Evolutionary conservation across 2,797 vertebrate genomes (phyloP), one percentile per base, ranked within the genome.

Genomic region (Pseudochirops cupreus): DNA sequence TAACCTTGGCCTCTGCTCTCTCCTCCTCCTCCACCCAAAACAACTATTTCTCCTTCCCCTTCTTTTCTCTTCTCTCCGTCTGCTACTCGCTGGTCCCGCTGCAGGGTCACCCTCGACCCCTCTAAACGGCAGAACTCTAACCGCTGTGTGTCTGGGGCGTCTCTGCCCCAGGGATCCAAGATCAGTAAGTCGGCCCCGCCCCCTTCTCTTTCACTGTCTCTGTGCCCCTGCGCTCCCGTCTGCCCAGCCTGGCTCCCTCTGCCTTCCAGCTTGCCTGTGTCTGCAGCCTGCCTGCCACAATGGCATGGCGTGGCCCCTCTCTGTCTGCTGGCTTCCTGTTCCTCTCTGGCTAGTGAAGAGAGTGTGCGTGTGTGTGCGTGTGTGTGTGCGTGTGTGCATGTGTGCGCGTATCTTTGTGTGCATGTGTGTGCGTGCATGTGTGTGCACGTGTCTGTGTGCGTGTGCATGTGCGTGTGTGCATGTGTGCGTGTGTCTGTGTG

Each of bases 111-210:
- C 99, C 99, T 99, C 98, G 99, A 99, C 99, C 99, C 99, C 56
- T 99, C 99, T 99, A 99, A 99, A 99, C 99, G 99, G 98, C 99
- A 99, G 99, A 99, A 99, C 98, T 99, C 99, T 99, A 99, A 99
- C 98, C 99, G 99, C 99, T 99, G 99, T 97, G 99, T 99, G 97
- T 99, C 99, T 98, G 99, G 99, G 98, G 99, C 99, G 98, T 99
- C 99, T 98, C 99, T 99, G 98, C 99, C 99, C 98, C 99, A 99
- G 99, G 99, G 99, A 99, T 99, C 99, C 99, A 99, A 99, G 99
- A 99, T 99, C 99, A 99, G 99, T 99, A 99, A 99, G 99, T 99
- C 98, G 97, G 6, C 31, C 74, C 50, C 1, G 10, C 2, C 58
- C 26, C 94, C 95, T 92, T 59, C 93, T 31, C 52, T 96, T 95